phyloP scores from a whole-genome alignment of 2,113 vertebrate genomes.

The Rhizomys pruinosus region DNA sequence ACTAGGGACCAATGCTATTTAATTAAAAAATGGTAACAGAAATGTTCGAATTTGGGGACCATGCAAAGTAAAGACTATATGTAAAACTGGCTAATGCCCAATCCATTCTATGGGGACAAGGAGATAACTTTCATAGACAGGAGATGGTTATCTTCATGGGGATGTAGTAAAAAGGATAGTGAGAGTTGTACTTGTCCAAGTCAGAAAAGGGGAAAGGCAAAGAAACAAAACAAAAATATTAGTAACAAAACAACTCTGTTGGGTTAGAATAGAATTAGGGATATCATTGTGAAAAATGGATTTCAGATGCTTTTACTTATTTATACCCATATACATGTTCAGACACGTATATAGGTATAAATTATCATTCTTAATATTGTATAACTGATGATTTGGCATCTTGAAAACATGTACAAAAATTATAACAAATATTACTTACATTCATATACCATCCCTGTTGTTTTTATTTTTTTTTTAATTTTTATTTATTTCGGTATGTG shows the following conservation, averaged over 20 bases:
- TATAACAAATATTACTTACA: neutral
- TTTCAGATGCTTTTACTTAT: neutral
- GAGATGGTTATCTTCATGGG: neutral
- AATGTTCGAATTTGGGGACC: slow-evolving; percentile 19
- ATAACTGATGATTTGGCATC: slow-evolving; percentile 22
- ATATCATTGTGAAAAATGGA: slow-evolving; percentile 14
- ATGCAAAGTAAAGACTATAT: slow-evolving; percentile 19
- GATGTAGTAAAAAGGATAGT: neutral
- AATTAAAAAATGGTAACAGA: slow-evolving; percentile 49
- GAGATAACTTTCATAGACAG: neutral
- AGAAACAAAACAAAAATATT: too few species aligned
- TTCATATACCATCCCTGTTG: neutral
- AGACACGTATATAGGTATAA: neutral
- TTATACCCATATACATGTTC: neutral
- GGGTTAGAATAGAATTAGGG: neutral
- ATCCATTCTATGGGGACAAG: neutral
- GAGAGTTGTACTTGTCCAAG: neutral
- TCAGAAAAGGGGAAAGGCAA: neutral
- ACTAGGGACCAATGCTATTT: neutral
- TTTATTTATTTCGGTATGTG: too few species aligned
- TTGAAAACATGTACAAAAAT: neutral
- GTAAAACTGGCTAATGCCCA: slow-evolving; percentile 34
- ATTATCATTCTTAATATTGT: slow-evolving; percentile 43
- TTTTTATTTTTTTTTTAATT: too few species aligned
- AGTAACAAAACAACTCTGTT: neutral